Base-by-base conservation (phyloP, 37 sponge, comb jelly and placozoan genomes). In the Dysidea cf. avara region DNA sequence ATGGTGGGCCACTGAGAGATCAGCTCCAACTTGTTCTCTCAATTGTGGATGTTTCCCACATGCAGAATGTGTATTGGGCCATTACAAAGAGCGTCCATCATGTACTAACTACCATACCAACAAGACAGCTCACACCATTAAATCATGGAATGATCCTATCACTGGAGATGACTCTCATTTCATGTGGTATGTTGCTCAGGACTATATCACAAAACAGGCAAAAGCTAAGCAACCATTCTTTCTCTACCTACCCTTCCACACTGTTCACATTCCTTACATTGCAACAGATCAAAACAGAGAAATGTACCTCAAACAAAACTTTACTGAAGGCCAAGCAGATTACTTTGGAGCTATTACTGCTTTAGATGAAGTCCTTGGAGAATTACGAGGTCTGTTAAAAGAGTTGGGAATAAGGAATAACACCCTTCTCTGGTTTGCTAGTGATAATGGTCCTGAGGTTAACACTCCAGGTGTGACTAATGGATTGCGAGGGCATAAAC, bases 381-480 rank as follows among this genome's bases (percentile, higher is more conserved):
- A 39, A 51, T 30, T 79, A 3, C 40, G 80, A 38, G 39, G 39
- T 4, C 75, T 85, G 4, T 60, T 85, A 9, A 57, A 53, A 36
- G 65, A 72, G 12, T 71, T 64, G 36, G 73, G 71, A 33, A 43
- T 85, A 26, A 28, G 33, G 2, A 52, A 85, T 74, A 85, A 85
- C 56, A 85, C 86, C 0, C 64, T 85, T 74, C 48, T 85, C 34
- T 85, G 86, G 79, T 85, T 85, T 57, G 57, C 80, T 5, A 85
- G 80, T 72, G 86, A 85, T 43, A 85, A 85, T 29, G 79, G 86
- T 11, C 86, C 86, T 9, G 61, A 20, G 11, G 35, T n/a, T 22
- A 35, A 52, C 7, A 53, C 74, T n/a, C 86, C 86, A 16, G 86
- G 86, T 2, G 24, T 21, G 29, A 78, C 86, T 14, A 35, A 38